phyloP scores from a whole-genome alignment of 2,888 invertebrate genomes.

The Marasmarcha lunaedactyla region DNA sequence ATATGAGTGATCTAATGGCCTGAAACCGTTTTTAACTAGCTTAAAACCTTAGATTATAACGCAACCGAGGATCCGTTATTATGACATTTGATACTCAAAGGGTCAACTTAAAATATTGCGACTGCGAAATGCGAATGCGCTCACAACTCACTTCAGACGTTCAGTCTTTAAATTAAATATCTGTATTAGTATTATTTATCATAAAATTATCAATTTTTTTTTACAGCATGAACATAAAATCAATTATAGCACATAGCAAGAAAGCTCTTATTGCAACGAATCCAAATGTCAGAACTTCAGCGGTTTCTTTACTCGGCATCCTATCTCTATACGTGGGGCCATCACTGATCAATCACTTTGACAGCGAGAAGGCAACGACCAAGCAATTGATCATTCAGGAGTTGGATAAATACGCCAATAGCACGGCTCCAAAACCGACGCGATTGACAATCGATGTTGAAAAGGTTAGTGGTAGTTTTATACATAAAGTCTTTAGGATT shows the following conservation, averaged over 20 bases:
- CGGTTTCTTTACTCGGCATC: conserved; percentile 79
- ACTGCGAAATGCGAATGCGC: too few relatives aligned
- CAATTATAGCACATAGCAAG: conserved; percentile 81
- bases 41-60: too few relatives aligned
- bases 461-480: conserved; percentile 30
- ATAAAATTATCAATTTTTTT: too few relatives aligned
- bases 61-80: too few relatives aligned
- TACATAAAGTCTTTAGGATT: too few relatives aligned
- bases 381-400: conserved; percentile 88
- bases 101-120: too few relatives aligned
- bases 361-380: conserved; percentile 87
- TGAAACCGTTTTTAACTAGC: too few relatives aligned
- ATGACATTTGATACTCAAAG: too few relatives aligned
- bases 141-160: too few relatives aligned
- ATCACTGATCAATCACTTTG: conserved; percentile 81
- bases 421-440: conserved; percentile 81
- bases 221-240: conserved; percentile 76
- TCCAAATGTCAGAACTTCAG: conserved; percentile 84
- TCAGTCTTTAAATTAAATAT: too few relatives aligned
- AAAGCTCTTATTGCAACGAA: conserved; percentile 89
- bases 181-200: too few relatives aligned
- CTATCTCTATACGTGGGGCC: conserved; percentile 87
- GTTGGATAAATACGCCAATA: conserved; percentile 83
- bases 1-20: too few relatives aligned
- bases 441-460: conserved; percentile 67